Base-by-base conservation (phyloP, 2,888 invertebrate species). In the Drosophila quinaria region DNA sequence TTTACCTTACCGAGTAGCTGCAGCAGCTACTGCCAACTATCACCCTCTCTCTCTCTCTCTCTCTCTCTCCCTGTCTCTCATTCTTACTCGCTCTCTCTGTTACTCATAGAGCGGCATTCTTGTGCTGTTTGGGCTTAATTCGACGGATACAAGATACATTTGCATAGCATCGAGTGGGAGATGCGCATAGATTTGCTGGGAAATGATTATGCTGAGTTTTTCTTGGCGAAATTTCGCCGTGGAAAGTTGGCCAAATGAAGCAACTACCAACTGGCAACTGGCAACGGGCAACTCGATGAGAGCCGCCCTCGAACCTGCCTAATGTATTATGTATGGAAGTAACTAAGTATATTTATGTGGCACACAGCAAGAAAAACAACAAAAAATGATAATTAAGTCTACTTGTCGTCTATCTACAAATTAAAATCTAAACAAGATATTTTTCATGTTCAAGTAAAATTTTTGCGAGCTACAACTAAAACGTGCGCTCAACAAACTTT, bases 391-490 rank as follows among this genome's bases (percentile, higher is more conserved):
- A 91, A 91, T 91, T 91, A 91, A 91, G 90, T 91, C 87, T 89
- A 91, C 89, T 91, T 91, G 89, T 85, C 76, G 84, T 80, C 78
- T 91, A 91, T 91, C 91, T 84, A 78, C 79, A 80, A 90, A 90
- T 90, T 91, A 90, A 90, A 86, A 91, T 91, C 91, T 91, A 90
- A 90, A 91, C 91, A 91, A 91, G 85, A 90, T 91, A 90, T 90
- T 90, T 90, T 90, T 85, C 89, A 89, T 91, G 87, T 85, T 89
- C 75, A 80, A 78, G 81, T 78, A 74, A 73, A 80, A 77, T 80
- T 82, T 88, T 71, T 77, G 25, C 61, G 70, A 62, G 64, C 78
- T 81, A 91, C 91, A 91, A 90, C 89, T 75, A 91, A 91, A 91
- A 91, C 91, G 91, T 91, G 91, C 90, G 83, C 89, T 71, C 77